Evolutionary conservation across 2,797 vertebrate genomes (phyloP), one percentile per base, ranked within the genome.

Genomic region (Poeciliopsis infans): DNA sequence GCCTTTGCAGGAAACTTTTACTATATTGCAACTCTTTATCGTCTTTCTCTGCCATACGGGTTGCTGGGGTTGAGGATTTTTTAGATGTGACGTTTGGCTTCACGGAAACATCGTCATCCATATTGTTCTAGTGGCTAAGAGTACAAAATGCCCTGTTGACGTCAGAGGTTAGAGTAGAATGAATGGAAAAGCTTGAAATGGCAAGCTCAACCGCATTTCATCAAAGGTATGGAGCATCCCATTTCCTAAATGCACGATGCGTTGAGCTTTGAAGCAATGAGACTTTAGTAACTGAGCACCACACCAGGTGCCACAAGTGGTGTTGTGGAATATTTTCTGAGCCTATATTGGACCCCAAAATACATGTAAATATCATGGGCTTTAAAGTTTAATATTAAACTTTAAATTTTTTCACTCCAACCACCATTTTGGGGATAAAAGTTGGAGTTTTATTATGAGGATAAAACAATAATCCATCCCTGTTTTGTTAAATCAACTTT

Each of bases 21-120:
- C 86, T 23, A 82, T 83, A 88, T 89, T 85, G 84, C 15, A 41
- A 79, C 66, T 75, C 74, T 86, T 51, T 74, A 78, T 89, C 82
- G 72, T 85, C 75, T 81, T 80, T 85, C 87, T 71, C 78, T 76
- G 78, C 78, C 25, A 15, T 68, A 61, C 49, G 39, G 49, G 78
- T 85, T 88, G 86, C 20, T 59, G 80, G 61, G 71, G 43, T 51
- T 78, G 80, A 75, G 79, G 68, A 66, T 7, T 51, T 51, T 90
- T 87, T 47, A 81, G 18, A 69, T 77, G 77, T 74, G 61, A 83
- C 61, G 77, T 88, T 88, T 57, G 53, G 16, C 57, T 66, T 74
- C 47, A 25, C 78, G 74, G 82, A 75, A 84, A 76, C 77, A 81
- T 83, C n/a, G 11, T 46, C 39, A 53, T 53, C 51, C 51, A 25